Evolutionary conservation across 2,113 vertebrate genomes (phyloP), one percentile per base, ranked within the genome.

Genomic region (Chrysemys picta): DNA sequence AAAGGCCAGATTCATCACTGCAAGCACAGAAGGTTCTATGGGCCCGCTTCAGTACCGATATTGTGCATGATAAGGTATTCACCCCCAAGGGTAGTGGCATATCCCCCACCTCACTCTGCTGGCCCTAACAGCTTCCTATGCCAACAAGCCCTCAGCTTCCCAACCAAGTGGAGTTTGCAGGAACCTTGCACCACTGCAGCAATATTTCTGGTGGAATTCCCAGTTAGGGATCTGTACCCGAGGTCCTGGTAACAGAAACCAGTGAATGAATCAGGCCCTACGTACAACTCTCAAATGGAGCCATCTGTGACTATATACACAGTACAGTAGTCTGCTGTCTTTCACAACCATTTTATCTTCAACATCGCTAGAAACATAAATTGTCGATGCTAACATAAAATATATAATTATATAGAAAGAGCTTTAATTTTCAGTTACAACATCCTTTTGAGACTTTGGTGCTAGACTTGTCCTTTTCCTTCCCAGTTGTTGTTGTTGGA

Each of bases 211-310:
- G 72, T 45, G n/a, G 22, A 75, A 45, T 35, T 65, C 14, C 62
- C 62, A 65, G 16, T 35, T 65, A 17, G 62, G 31, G 69, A 69
- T 84, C 35, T 87, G 1, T 16, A 78, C 29, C 35, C 72, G 80
- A 42, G 89, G 75, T 38, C 24, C 69, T 54, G 62, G 47, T 59
- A 87, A 59, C 59, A 92, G 79, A 93, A 90, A 81, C 24, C 52
- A 17, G 19, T 89, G 42, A 42, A 69, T 1, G 89, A 35, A 38
- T 89, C 57, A 87, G 50, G 11, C 38, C 22, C 27, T 72, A 49
- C 3, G 6, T 85, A 75, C 22, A 6, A 87, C 88, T 21, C 59
- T 45, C 38, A 69, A 12, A 31, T 4, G 2, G 76, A 56, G 3
- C 54, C 56, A 56, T 17, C 42, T 85, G 59, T 65, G 50, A 81